These are phyloP conservation scores for Ciconia stormi DNA, from an alignment of 2,113 vertebrate genomes.

Conservation along the genomic window DNA sequence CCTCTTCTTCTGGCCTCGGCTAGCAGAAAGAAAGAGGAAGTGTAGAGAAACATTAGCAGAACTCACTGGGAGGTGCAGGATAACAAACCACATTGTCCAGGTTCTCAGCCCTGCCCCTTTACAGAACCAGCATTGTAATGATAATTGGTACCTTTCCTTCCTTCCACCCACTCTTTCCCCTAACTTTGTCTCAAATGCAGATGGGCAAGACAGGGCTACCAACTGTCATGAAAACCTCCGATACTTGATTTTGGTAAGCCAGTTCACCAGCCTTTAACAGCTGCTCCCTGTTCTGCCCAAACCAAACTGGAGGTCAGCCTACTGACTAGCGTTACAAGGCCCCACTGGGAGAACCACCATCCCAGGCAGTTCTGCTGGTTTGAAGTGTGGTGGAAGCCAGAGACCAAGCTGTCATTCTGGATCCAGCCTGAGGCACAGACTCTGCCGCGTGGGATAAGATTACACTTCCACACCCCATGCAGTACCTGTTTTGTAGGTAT, in stretches of 20 bases:
- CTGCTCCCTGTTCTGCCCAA: neutral
- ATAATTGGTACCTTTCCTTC: neutral
- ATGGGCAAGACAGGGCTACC: neutral
- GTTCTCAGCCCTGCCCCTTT: neutral
- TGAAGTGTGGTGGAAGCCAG: neutral
- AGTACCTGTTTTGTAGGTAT: conserved; percentile 41
- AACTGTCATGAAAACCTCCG: neutral
- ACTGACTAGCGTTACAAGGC: neutral
- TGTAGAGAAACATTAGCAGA: neutral
- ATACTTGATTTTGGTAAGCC: neutral
- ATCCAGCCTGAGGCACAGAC: neutral
- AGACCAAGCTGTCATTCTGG: neutral
- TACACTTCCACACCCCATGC: conserved; percentile 25
- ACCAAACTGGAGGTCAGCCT: neutral
- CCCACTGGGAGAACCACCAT: neutral
- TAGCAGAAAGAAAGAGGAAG: neutral
- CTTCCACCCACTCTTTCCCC: neutral
- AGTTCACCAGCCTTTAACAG: neutral
- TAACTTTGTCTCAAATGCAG: neutral
- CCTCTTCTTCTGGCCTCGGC: neutral
- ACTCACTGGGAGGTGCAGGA: neutral
- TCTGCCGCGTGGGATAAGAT: neutral
- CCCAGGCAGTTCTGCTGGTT: neutral
- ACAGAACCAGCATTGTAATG: neutral
- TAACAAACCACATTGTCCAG: neutral